Evolutionary conservation across 2,888 invertebrate species (phyloP), one percentile per base, ranked within the genome.

Genomic region (Schizotus pectinicornis): DNA sequence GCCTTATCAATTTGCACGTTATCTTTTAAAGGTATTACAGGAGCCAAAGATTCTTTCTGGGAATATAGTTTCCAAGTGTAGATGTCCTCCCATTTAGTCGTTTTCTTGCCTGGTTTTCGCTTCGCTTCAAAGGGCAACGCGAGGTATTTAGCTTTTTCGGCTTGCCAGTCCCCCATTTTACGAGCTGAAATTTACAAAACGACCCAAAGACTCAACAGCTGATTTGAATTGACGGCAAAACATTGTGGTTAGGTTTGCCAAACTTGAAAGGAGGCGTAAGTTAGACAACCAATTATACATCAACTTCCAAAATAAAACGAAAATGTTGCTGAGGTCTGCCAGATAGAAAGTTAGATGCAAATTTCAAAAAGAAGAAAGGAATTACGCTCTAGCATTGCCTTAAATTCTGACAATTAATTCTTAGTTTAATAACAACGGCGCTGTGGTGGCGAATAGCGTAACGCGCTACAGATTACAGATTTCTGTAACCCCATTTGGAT

Each of bases 51-150:
- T 38, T 32, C 36, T 35, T 69, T 74, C 11, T 74, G 59, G 49
- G 81, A 79, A 67, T 85, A 85, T 58, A 81, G 78, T 38, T 73
- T 68, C 88, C 89, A 89, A 12, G 85, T 81, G 35, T 81, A 80
- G 48, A 89, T 78, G 59, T 81, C 72, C 36, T 82, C 76, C 1
- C 84, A 52, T 33, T 74, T 78, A 12, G 80, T 75, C 33, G 31
- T 38, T 53, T 39, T 39, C 65, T 80, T 83, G 65, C 84, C 85
- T 22, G 79, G 67, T 60, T 81, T 80, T 53, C 84, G 79, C 74
- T 85, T 88, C 32, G 86, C 83, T 37, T 82, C 81, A 35, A 80
- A 34, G 0, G 81, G 71, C 81, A 87, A 79, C 3, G 74, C 74
- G 31, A 86, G 66, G 63, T 82, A 84, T 63, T 81, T 84, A 22